Conservation (phyloP, 2,888 invertebrate genomes). For the Lithophane leautieri region DNA sequence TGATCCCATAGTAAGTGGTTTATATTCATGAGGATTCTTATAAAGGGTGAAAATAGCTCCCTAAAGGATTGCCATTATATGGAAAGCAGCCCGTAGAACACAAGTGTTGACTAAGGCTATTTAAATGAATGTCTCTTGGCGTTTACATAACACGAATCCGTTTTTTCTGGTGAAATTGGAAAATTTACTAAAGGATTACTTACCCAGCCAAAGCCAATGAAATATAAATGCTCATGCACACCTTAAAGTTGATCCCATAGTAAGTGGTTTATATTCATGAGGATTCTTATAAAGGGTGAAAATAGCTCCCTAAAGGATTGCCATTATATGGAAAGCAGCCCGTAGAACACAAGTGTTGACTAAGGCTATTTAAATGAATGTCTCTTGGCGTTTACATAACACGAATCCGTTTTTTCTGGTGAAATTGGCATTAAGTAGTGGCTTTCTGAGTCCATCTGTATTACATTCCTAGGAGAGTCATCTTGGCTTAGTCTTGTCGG, state of each 20-base stretch:
- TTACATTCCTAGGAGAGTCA: neutral
- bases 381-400: slow-evolving; percentile 57
- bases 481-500: slow-evolving; percentile 37
- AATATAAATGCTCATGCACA: neutral
- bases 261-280: slow-evolving; percentile 1
- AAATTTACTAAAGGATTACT: neutral
- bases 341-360: neutral
- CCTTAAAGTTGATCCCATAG: neutral
- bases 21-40: slow-evolving; percentile 1
- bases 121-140: slow-evolving; percentile 36
- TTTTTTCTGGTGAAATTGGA: slow-evolving; percentile 24
- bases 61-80: neutral
- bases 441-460: slow-evolving; percentile 50
- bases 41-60: neutral
- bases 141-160: slow-evolving; percentile 54
- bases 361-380: neutral
- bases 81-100: neutral
- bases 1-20: neutral
- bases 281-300: neutral
- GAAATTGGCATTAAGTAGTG: slow-evolving; percentile 53
- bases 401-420: slow-evolving; percentile 22
- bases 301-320: neutral
- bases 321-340: neutral
- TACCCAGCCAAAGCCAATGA: neutral
- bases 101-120: neutral